Base-by-base conservation (phyloP, 2,113 vertebrate species). In the Lonchura striata region DNA sequence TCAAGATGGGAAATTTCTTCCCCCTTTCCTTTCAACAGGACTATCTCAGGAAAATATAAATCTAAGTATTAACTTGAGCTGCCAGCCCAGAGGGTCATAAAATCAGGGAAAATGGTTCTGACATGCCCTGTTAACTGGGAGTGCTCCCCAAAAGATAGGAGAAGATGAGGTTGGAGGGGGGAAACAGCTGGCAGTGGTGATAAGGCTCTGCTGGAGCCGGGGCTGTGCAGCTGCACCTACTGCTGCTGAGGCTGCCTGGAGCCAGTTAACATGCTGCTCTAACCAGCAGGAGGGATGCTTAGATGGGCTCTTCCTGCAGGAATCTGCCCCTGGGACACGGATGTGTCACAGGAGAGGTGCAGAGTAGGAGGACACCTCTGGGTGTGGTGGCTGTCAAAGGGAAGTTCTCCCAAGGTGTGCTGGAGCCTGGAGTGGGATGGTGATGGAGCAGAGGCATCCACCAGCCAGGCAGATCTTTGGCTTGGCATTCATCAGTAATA, bases 41-140 rank as follows among this genome's bases (percentile, higher is more conserved):
- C 66, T 89, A 42, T 90, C 61, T 70, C 57, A 50, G 49, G 57
- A 75, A 86, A 90, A 82, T 79, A 86, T 35, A 82, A 95, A 90
- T 95, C 75, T 68, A 31, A 84, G 64, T 65, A 30, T 85, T 92
- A 94, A 77, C 63, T 80, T 24, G 66, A 89, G 82, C 77, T 89
- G 86, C 79, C 70, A 88, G 81, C 82, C 88, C 39, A 31, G 52
- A 64, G 76, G 47, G 68, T 65, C 69, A 4, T 81, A 72, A 93
- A 93, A 49, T 19, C n/a, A 41, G 35, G 41, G 79, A 35, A 42
- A 86, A 54, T 4, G 6, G 35, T 66, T 44, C 13, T 68, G 87
- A 54, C 15, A 4, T 65, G 56, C 30, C 68, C 28, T 59, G n/a
- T 21, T 59, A 60, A 42, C 50, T 22, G 20, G 23, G 50, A 83